These are phyloP conservation scores for Rotaria macrura DNA, from an alignment of 2,888 invertebrate species.

Conservation along the genomic window DNA sequence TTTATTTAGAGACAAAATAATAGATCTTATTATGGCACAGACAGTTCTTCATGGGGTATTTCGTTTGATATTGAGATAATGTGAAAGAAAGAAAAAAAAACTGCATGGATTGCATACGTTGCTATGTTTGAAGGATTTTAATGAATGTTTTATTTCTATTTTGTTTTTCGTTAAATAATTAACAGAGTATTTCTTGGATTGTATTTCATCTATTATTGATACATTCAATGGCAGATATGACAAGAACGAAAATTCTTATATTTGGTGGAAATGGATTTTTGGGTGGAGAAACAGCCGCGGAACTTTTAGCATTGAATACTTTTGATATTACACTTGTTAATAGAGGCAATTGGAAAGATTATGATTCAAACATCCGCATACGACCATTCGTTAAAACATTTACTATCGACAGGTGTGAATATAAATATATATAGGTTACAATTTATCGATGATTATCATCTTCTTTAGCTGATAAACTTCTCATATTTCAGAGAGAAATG, in stretches of 20 bases:
- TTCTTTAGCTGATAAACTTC: no score
- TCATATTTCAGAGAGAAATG: no score
- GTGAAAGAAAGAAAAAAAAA: background rate
- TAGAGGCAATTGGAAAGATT: conserved; percentile 51
- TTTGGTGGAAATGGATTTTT: conserved; percentile 53
- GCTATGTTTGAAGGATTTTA: background rate
- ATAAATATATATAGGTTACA: no score
- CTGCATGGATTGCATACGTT: background rate
- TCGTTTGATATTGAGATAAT: background rate
- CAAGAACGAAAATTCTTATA: conserved; percentile 38
- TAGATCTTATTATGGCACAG: background rate
- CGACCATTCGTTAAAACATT: conserved; percentile 36
- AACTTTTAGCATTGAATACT: conserved; percentile 40
- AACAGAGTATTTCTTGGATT: background rate
- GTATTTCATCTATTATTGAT: background rate
- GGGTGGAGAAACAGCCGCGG: conserved; percentile 47
- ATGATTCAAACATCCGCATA: conserved; percentile 44
- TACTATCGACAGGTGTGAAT: conserved; percentile 25
- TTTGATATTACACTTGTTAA: conserved; percentile 47
- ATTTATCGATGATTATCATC: no score
- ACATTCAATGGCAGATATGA: background rate
- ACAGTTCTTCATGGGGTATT: background rate
- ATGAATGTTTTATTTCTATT: background rate
- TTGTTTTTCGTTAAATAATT: background rate
- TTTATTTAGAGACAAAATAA: background rate